Conservation (phyloP, 1,140 invertebrate genomes). For the Bombus cullumanus region DNA sequence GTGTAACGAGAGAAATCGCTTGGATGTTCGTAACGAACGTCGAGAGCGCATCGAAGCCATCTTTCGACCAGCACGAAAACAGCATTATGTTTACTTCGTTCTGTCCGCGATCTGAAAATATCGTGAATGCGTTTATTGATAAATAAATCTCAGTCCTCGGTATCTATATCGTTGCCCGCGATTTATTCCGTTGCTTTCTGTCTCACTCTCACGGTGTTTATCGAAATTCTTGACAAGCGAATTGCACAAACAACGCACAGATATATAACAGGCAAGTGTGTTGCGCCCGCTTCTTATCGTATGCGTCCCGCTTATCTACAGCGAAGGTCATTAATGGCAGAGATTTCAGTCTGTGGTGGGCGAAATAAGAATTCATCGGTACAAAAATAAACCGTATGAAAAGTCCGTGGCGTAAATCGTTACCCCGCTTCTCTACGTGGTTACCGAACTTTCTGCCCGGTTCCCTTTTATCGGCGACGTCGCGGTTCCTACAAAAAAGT, state of each 20-base stretch:
- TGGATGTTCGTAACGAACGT: not conserved
- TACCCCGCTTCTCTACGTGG: not conserved
- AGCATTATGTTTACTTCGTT: conserved; percentile 27
- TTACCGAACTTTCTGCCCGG: not conserved
- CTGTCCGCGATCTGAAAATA: conserved; percentile 32
- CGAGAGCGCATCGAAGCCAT: not conserved
- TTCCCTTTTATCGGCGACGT: not conserved
- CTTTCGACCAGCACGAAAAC: not conserved
- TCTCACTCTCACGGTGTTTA: conserved; percentile 35
- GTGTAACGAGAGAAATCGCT: not conserved
- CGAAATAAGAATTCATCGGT: not conserved
- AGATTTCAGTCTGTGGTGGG: conserved; percentile 37
- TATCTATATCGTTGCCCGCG: not conserved
- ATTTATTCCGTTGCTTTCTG: not conserved
- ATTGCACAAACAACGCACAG: conserved; percentile 58
- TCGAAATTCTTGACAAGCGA: conserved; percentile 54
- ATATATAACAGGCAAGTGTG: conserved; percentile 42
- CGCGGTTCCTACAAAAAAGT: not conserved
- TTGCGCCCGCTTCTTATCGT: conserved; percentile 52
- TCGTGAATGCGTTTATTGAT: conserved; percentile 33
- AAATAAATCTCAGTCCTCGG: conserved; percentile 5
- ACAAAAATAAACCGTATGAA: conserved; percentile 16
- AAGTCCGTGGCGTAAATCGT: not conserved
- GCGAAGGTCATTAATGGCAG: conserved; percentile 48
- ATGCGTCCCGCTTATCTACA: conserved; percentile 39